phyloP scores from a whole-genome alignment of 2,113 vertebrate species.

The Lepus europaeus region DNA sequence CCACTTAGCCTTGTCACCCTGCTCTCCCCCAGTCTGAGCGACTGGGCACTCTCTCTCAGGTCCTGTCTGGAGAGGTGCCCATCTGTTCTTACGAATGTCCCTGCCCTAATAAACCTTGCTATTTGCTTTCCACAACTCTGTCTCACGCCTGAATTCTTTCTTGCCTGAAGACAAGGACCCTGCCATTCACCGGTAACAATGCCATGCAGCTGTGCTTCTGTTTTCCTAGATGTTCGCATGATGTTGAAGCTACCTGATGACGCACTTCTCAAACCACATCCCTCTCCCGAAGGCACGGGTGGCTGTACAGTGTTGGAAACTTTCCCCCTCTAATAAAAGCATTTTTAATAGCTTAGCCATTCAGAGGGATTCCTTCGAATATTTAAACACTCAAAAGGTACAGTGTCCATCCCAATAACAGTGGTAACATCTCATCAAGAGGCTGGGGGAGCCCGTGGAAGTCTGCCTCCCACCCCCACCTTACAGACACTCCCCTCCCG shows the following conservation, averaged over 20 bases:
- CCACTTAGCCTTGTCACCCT: too few species aligned
- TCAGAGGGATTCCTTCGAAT: neutral
- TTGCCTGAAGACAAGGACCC: too few species aligned
- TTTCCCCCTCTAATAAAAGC: conserved; percentile 20
- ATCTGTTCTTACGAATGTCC: too few species aligned
- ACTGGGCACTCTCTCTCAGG: too few species aligned
- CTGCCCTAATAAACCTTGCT: too few species aligned
- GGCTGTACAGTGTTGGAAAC: neutral
- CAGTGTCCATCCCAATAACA: neutral
- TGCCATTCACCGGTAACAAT: too few species aligned
- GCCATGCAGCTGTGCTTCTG: neutral
- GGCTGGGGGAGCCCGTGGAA: neutral
- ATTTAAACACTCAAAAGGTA: conserved; percentile 3
- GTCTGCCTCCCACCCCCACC: too few species aligned
- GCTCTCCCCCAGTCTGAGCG: too few species aligned
- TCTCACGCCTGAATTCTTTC: too few species aligned
- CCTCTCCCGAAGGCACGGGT: neutral
- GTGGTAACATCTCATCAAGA: neutral
- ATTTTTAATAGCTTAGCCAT: conserved; percentile 33
- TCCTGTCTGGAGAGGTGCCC: too few species aligned
- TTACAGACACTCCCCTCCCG: neutral
- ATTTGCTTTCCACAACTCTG: too few species aligned
- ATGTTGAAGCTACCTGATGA: too few species aligned
- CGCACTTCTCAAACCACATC: neutral
- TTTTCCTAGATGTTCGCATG: neutral